Percentiles rank a stretch among this genome's conserved stretches.
Evolutionary conservation across 2,113 vertebrate species (phyloP).

Genomic region (Melanotaenia duboulayi): DNA sequence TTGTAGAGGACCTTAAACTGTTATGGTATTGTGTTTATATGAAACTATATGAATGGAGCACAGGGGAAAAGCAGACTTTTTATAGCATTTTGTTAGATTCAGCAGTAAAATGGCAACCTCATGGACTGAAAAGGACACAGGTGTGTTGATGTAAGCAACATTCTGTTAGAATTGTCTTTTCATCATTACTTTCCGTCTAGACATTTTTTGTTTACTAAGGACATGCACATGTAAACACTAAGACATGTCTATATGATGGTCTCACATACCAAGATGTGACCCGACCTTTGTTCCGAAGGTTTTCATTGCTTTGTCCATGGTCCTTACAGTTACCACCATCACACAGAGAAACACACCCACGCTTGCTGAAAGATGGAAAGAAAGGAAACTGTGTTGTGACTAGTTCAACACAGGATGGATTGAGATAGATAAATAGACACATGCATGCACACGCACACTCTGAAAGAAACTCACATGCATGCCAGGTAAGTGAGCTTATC

Average conservation of each 20-base stretch:
- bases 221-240: neutral
- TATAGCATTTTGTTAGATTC: conserved; percentile 11
- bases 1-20: too few species aligned
- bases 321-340: conserved; percentile 26
- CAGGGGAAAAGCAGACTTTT: neutral
- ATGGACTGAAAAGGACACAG: conserved; percentile 34
- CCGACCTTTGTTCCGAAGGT: conserved; percentile 41
- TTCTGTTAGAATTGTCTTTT: conserved; percentile 19
- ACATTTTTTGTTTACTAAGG: conserved; percentile 1
- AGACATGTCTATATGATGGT: conserved; percentile 4
- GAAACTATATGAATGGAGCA: conserved; percentile 2
- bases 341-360: conserved; percentile 18
- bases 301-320: conserved; percentile 49
- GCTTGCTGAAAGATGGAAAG: conserved; percentile 1
- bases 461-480: conserved; percentile 37
- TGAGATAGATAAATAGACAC: conserved; percentile 26
- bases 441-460: conserved; percentile 21
- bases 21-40: neutral
- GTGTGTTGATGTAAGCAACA: conserved; percentile 26
- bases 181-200: conserved; percentile 25
- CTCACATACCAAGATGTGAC: conserved; percentile 6
- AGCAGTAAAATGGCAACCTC: conserved; percentile 17
- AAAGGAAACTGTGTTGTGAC: conserved; percentile 11
- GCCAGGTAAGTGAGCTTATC: conserved; percentile 72
- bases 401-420: neutral